phyloP scores from a whole-genome alignment of 2,797 vertebrate species.

The Catharus ustulatus region DNA sequence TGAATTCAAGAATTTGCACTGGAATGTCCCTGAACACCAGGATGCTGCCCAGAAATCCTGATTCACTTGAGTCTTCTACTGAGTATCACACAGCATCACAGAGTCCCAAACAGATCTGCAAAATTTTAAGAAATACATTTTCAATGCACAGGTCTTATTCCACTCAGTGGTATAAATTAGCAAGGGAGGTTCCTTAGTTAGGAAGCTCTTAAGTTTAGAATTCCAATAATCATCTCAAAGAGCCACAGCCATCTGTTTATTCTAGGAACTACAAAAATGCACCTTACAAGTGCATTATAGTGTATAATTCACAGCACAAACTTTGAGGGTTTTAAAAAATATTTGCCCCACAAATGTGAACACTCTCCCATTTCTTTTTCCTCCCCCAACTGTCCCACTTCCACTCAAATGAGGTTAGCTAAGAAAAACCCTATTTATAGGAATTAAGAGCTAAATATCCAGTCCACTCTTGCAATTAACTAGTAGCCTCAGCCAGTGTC shows the following conservation, averaged over 20 bases:
- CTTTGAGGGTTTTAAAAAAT: neutral
- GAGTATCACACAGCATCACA: neutral
- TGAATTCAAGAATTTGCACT: neutral
- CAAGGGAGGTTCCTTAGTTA: conserved; percentile 25
- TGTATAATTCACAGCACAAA: neutral
- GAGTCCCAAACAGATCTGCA: neutral
- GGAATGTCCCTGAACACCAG: neutral
- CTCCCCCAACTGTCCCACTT: neutral
- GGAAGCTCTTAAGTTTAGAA: neutral
- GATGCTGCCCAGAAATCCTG: neutral
- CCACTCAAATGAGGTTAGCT: neutral
- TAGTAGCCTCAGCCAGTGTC: conserved; percentile 1
- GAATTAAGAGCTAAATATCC: neutral
- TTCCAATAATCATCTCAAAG: neutral
- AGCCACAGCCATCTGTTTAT: neutral
- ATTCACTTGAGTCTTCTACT: neutral
- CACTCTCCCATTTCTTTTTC: neutral
- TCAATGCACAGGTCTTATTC: neutral
- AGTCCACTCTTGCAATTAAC: neutral
- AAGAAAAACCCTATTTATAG: neutral
- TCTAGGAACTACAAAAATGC: neutral
- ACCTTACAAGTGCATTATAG: neutral
- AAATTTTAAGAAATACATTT: neutral
- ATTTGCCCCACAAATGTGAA: neutral
- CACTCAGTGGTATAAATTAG: neutral